A percentile compares a stretch with the other conserved stretches of the same genome.
Conservation (phyloP, 2,113 vertebrate genomes). For the Percopsis transmontana region DNA sequence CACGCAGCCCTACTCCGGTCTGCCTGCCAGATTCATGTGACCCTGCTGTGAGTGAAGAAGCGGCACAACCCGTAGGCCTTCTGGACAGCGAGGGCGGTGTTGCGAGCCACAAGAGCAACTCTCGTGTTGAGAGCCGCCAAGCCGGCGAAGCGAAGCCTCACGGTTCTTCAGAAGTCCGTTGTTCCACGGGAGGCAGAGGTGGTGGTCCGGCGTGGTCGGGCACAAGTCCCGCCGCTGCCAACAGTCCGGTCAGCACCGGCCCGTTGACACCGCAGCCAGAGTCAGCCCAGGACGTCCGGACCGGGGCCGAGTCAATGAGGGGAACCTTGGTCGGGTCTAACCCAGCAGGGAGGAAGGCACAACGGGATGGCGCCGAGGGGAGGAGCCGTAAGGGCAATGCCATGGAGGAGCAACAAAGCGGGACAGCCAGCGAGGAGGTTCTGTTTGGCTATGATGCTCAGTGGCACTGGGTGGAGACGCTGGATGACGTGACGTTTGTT, state of each 20-base stretch:
- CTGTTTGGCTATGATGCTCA: slow-evolving; percentile 60
- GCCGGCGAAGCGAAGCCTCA: slow-evolving; percentile 15
- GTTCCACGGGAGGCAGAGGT: background rate
- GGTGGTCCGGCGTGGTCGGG: background rate
- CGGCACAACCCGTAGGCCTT: slow-evolving; percentile 10
- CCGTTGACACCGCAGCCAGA: background rate
- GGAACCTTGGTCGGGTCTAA: slow-evolving; percentile 49
- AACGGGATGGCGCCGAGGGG: background rate
- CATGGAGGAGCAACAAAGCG: slow-evolving; percentile 4
- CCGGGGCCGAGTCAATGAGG: slow-evolving; percentile 16
- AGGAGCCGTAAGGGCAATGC: background rate
- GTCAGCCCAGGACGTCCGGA: background rate
- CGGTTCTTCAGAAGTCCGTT: background rate
- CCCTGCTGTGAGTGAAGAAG: slow-evolving; percentile 20
- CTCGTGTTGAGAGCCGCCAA: background rate
- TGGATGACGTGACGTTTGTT: slow-evolving; percentile 68
- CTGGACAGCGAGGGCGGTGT: background rate
- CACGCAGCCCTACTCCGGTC: slow-evolving; percentile 33
- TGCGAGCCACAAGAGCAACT: slow-evolving; percentile 8
- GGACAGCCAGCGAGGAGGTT: background rate
- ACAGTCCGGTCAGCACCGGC: background rate
- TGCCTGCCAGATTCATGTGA: slow-evolving; percentile 21
- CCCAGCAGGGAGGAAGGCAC: slow-evolving; percentile 4
- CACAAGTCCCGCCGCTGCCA: background rate
- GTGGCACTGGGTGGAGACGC: slow-evolving; percentile 70